Percentiles rank a stretch among this genome's conserved stretches.
These are phyloP conservation scores for Protonibea diacanthus DNA, from an alignment of 2,797 vertebrate genomes.

Conservation along the genomic window DNA sequence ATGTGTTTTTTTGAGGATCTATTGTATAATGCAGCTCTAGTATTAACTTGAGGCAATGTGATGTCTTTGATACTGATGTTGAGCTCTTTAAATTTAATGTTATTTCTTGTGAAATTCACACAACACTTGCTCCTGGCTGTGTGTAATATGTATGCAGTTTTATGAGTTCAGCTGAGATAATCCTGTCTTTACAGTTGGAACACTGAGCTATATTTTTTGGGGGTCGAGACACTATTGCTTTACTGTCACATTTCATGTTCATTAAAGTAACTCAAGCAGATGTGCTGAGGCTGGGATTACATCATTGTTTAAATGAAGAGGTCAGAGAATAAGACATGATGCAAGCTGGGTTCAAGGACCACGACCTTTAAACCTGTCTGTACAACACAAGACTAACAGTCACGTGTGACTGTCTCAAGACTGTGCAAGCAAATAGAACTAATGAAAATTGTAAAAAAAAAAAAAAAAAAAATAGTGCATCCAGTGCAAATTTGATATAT, in stretches of 20 bases:
- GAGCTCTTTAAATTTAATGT: background rate
- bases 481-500: background rate
- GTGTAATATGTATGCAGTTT: conserved; percentile 30
- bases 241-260: background rate
- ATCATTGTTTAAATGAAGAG: conserved; percentile 1
- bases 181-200: background rate
- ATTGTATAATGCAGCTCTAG: background rate
- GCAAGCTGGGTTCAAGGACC: background rate
- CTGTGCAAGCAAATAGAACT: background rate
- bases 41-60: conserved; percentile 3
- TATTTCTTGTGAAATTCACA: conserved; percentile 12
- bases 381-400: background rate
- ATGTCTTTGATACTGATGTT: conserved; percentile 8
- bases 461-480: background rate
- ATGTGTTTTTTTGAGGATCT: conserved; percentile 17
- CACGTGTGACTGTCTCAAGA: background rate
- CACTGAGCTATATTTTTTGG: background rate
- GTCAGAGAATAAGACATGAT: conserved; percentile 19
- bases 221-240: background rate
- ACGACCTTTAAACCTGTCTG: conserved; percentile 12
- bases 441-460: background rate
- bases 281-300: background rate
- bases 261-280: background rate
- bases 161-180: conserved; percentile 43
- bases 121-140: conserved; percentile 15